A percentile compares a stretch with the other conserved stretches of the same genome.
Conservation (phyloP, 2,113 vertebrate species). For the Caranx melampygus region DNA sequence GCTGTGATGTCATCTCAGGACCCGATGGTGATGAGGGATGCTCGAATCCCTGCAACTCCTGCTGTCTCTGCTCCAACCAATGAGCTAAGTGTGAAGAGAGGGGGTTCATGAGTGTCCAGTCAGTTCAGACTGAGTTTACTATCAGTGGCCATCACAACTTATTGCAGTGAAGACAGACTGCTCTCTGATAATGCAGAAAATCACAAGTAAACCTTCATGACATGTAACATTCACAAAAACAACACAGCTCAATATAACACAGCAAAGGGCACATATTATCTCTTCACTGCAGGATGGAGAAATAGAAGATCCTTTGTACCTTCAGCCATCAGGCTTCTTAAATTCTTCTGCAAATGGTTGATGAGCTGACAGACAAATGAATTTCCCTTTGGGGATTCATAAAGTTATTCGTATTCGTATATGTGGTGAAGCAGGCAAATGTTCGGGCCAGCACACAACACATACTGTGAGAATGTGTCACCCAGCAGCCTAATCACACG, state of each 20-base stretch:
- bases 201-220: not conserved
- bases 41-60: conserved; percentile 54
- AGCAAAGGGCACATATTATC: not conserved
- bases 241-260: not conserved
- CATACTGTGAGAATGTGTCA: too few species aligned
- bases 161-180: not conserved
- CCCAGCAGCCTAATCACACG: too few species aligned
- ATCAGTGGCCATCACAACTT: not conserved
- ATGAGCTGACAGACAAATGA: too few species aligned
- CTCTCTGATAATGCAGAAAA: not conserved
- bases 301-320: too few species aligned
- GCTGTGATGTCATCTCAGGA: conserved; percentile 85
- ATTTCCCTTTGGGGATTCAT: too few species aligned
- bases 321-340: too few species aligned
- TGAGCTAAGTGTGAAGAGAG: conserved; percentile 20
- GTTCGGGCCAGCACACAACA: too few species aligned
- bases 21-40: conserved; percentile 43
- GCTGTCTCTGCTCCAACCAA: conserved; percentile 31
- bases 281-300: too few species aligned
- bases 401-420: too few species aligned
- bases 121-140: not conserved
- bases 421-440: not conserved
- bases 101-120: not conserved
- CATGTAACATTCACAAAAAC: not conserved
- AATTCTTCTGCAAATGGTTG: too few species aligned